Base-by-base conservation (phyloP, 2,888 invertebrate species). In the Xanthia icteritia region DNA sequence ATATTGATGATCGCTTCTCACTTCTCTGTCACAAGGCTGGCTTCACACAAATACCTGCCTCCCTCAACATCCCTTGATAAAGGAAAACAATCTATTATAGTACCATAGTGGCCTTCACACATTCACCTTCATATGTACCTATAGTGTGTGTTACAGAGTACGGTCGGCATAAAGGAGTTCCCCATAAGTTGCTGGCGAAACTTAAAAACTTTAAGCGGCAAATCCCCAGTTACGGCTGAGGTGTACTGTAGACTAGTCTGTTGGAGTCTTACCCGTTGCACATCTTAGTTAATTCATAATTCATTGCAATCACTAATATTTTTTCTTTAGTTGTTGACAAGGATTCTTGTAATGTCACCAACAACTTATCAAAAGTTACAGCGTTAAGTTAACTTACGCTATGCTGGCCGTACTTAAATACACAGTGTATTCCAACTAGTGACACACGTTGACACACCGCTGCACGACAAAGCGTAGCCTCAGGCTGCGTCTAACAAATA, bases 51-150 rank as follows among this genome's bases (percentile, higher is more conserved):
- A 63, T 27, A 13, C 71, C 42, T 2, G 20, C 51, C 31, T 1
- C 39, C 42, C 67, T 39, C 58, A 5, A 51, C 68, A 65, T 65
- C 61, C 61, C 61, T 60, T n/a, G 61, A 48, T 79, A 66, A 70
- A 39, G 65, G 58, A 60, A 73, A 61, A 71, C 76, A 73, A 68
- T 83, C 27, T 60, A 54, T 45, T 66, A n/a, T n/a, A n/a, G n/a
- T n/a, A 2, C n/a, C 76, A 54, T 72, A 67, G 75, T 63, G 31
- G 6, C 42, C 48, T 20, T 56, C 65, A 51, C 58, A 36, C 70
- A 4, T 42, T 20, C 39, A 54, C 20, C 13, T n/a, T 58, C 20
- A 36, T 56, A 66, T 42, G 56, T 36, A 17, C 5, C 0, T 27
- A 20, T 23, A 23, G 31, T 6, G 54, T 54, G 60, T 27, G 36